Conservation (phyloP, 2,113 vertebrate species). For the Lepisosteus oculatus region DNA sequence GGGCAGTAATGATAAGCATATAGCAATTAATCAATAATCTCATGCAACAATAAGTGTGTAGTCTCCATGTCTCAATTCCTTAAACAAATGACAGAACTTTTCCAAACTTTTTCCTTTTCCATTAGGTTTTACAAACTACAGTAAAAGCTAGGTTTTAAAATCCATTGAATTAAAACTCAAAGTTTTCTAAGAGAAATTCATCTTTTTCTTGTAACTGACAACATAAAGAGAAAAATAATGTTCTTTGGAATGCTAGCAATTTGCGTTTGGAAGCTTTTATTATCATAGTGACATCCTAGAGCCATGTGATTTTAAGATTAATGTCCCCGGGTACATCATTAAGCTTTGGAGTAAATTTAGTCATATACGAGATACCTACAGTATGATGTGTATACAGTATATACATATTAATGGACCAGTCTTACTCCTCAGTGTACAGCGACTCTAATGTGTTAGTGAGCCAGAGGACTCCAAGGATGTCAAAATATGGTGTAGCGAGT, state of each 20-base stretch:
- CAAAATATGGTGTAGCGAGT: no score
- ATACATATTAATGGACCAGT: no score
- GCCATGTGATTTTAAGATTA: no score
- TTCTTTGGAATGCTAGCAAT: neutral
- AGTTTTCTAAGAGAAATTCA: slow-evolving; percentile 2
- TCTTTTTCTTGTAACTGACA: slow-evolving; percentile 29
- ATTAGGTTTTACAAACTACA: slow-evolving; percentile 18
- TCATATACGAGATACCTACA: no score
- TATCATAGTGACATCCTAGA: no score
- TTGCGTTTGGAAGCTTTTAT: no score
- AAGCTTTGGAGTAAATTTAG: no score
- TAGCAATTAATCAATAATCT: slow-evolving; percentile 48
- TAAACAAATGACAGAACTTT: slow-evolving; percentile 24
- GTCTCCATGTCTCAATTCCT: slow-evolving; percentile 5
- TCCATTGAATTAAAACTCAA: slow-evolving; percentile 19
- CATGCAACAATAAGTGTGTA: slow-evolving; percentile 34
- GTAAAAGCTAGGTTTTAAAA: neutral
- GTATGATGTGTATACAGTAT: no score
- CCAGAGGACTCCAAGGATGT: no score
- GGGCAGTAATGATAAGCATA: slow-evolving; percentile 46
- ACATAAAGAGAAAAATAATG: slow-evolving; percentile 20
- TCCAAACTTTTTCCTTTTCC: neutral
- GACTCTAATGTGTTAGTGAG: no score
- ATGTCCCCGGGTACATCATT: no score
- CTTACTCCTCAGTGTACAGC: no score